Base-by-base conservation (phyloP, 2,888 invertebrate genomes). In the Tanaodytes sp. region DNA sequence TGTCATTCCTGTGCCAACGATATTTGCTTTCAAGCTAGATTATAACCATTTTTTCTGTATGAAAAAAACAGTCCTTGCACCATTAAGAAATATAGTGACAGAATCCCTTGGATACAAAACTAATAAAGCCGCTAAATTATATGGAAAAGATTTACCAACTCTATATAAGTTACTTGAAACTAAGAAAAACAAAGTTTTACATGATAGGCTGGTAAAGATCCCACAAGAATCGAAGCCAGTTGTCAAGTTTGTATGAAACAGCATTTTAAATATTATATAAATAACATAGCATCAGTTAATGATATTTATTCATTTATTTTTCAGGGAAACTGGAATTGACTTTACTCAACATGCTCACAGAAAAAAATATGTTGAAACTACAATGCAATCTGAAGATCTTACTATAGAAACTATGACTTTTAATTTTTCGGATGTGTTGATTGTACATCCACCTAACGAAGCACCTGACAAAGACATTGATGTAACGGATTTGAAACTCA, bases 111-210 rank as follows among this genome's bases (percentile, higher is more conserved):
- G 57, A 30, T 57, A 46, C 14, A 12, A 12, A 14, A 14, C 16
- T 18, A 20, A 30, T 27, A 57, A 57, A 30, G 4, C 0, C 15
- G 14, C 39, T 1, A 37, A 45, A 12, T 39, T 57, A 30, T 12
- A 37, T 27, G 57, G 57, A 11, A 57, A 57, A 46, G 27, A 57
- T 37, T 30, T 57, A 5, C 3, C 11, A 16, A 57, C 57, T 8
- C 37, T 57, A 2, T 43, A 14, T 43, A 14, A 43, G 6, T 36
- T 55, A 12, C 42, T 55, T 30, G 14, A 36, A 43, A 43, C 33
- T n/a, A 55, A 55, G 19, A 54, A 43, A 14, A 16, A 39, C 30
- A 36, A 36, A 4, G 15, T 30, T n/a, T 15, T 18, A 16, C 12
- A 14, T 16, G n/a, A 16, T 15, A 27, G 15, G 15, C n/a, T 14